A percentile compares a stretch with the other conserved stretches of the same genome.
These are phyloP conservation scores for Eupelmus urozonus DNA, from an alignment of 2,888 invertebrate species.

Conservation along the genomic window DNA sequence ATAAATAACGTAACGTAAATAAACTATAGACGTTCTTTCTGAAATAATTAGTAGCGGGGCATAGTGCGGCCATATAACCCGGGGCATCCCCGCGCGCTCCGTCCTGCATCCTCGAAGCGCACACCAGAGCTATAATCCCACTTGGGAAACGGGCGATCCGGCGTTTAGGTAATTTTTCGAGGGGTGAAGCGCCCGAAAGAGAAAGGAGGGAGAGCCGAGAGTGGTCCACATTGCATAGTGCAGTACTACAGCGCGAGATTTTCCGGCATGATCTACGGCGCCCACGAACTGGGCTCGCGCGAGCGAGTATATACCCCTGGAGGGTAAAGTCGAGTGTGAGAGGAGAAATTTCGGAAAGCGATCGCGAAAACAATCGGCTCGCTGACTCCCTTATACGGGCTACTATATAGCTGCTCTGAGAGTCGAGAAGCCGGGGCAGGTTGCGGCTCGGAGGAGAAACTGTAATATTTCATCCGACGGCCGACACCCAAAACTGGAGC, in stretches of 20 bases:
- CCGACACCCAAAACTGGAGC: conserved; percentile 57
- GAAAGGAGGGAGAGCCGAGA: background rate
- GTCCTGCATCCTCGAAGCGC: background rate
- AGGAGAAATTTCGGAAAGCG: conserved; percentile 60
- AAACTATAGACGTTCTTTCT: conserved; percentile 1
- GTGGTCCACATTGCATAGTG: no score
- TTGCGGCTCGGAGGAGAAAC: conserved; percentile 42
- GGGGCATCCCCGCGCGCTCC: no score
- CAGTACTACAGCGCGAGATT: conserved; percentile 14
- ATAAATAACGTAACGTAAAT: conserved; percentile 15
- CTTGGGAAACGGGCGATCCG: conserved; percentile 11
- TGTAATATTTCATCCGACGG: conserved; percentile 61
- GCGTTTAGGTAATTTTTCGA: conserved; percentile 1
- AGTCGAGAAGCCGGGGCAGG: conserved; percentile 7
- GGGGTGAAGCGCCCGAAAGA: background rate
- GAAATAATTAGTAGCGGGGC: conserved; percentile 34
- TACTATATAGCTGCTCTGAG: conserved; percentile 12
- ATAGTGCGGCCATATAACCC: no score
- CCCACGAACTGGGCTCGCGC: no score
- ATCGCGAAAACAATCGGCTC: conserved; percentile 56
- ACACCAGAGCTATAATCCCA: background rate
- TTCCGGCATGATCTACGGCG: conserved; percentile 40
- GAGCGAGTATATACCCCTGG: no score
- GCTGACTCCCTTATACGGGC: no score
- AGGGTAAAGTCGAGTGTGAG: conserved; percentile 22